Conservation (phyloP, 2,113 vertebrate genomes). For the Oenanthe melanoleuca region DNA sequence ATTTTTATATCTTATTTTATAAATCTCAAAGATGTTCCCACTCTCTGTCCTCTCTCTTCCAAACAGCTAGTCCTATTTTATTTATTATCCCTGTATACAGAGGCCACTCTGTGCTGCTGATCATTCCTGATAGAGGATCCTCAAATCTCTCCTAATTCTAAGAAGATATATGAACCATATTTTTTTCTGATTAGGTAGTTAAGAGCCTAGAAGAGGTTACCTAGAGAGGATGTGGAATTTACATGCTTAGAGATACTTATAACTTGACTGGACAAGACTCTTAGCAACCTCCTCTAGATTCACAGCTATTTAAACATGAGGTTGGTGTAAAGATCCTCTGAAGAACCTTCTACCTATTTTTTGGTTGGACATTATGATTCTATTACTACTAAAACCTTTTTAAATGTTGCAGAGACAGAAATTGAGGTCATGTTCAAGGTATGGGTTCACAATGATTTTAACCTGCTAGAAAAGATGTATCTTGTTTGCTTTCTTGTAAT, state of each 20-base stretch:
- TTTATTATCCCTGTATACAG: neutral
- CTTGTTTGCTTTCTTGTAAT: neutral
- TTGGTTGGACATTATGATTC: neutral
- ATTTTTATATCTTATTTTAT: constrained; percentile 14
- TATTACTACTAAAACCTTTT: neutral
- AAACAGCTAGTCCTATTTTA: neutral
- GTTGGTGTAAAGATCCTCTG: neutral
- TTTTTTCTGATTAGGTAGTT: neutral
- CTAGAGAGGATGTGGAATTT: neutral
- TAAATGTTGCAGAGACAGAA: neutral
- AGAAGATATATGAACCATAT: neutral
- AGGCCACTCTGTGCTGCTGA: neutral
- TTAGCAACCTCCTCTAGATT: neutral
- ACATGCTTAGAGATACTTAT: neutral
- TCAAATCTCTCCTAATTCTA: neutral
- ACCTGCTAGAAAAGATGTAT: neutral
- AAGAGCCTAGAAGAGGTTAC: neutral
- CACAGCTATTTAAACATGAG: neutral
- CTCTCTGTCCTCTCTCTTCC: neutral
- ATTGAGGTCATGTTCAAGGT: neutral
- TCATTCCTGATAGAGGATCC: neutral
- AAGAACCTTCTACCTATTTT: neutral
- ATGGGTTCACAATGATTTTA: neutral
- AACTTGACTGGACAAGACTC: neutral
- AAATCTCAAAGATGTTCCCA: neutral